Percentiles rank a stretch among this genome's conserved stretches.
These are phyloP conservation scores for Malurus elegans DNA, from an alignment of 2,113 vertebrate species.

Conservation along the genomic window DNA sequence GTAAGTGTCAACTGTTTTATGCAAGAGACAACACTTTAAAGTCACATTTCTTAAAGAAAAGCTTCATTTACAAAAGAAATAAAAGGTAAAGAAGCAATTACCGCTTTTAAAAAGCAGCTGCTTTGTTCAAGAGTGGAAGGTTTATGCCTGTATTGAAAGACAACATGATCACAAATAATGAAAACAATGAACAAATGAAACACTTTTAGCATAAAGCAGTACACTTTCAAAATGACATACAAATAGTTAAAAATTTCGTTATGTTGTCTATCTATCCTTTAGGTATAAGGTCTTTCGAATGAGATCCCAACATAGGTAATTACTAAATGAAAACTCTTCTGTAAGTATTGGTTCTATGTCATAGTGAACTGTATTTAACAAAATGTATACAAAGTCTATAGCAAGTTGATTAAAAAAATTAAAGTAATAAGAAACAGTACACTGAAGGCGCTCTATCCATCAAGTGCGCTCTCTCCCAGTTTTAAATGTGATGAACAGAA, in stretches of 20 bases:
- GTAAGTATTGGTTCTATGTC: constrained; percentile 69
- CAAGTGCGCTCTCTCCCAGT: constrained; percentile 71
- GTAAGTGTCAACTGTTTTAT: constrained; percentile 86
- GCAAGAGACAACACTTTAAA: constrained; percentile 84
- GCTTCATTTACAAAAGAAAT: constrained; percentile 87
- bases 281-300: constrained; percentile 77
- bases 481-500: constrained; percentile 76
- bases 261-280: constrained; percentile 71
- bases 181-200: constrained; percentile 85
- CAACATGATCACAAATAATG: constrained; percentile 91
- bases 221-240: constrained; percentile 85
- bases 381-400: constrained; percentile 83
- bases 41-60: constrained; percentile 83
- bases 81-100: constrained; percentile 96
- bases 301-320: constrained; percentile 71
- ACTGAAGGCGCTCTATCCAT: constrained; percentile 88
- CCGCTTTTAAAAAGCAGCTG: constrained; percentile 95
- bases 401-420: constrained; percentile 78
- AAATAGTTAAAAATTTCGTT: constrained; percentile 80
- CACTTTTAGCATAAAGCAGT: constrained; percentile 82
- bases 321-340: constrained; percentile 76
- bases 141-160: constrained; percentile 94
- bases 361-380: constrained; percentile 78
- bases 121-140: constrained; percentile 92
- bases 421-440: constrained; percentile 86